Evolutionary conservation across 2,113 vertebrate species (phyloP), one percentile per base, ranked within the genome.

Genomic region (Corythoichthys intestinalis): DNA sequence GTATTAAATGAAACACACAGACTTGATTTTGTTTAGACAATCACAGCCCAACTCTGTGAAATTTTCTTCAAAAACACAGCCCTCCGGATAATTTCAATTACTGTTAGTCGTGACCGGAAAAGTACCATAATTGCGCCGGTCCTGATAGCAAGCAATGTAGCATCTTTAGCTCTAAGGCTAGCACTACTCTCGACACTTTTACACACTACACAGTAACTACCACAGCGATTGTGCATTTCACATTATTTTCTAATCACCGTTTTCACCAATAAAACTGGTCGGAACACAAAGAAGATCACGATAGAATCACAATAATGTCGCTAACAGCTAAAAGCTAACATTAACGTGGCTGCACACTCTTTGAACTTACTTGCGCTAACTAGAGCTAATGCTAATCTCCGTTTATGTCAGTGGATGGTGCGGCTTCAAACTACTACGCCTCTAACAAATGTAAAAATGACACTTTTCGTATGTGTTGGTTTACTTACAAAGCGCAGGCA

Each of bases 401-500:
- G 61, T 47, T 12, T 15, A 13, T 37, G 56, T 37, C 2, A 37
- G 12, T 20, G n/a, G 20, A 5, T 1, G 28, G 44, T 14, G 44
- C 13, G 4, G 60, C 60, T 46, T 38, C 10, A 58, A 15, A 62
- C 39, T 46, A 62, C 39, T 44, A 39, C 37, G 11, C 6, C 38
- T 7, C 41, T 57, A 17, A 59, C 28, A 47, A 20, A 20, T 44
- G 11, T 6, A 4, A 64, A 2, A 67, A 28, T 6, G 3, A 3
- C 39, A 1, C 12, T 2, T 58, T 35, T 6, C 46, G 28, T 63
- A 12, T 13, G 4, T 47, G 15, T 67, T 44, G 12, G 37, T 12
- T 38, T 85, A 93, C 92, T 93, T 88, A 93, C 92, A 89, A 90
- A 90, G 85, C 88, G 81, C 89, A 90, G 90, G 88, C 76, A 89